These are phyloP conservation scores for Maniola hyperantus DNA, from an alignment of 2,888 invertebrate genomes.

Conservation along the genomic window DNA sequence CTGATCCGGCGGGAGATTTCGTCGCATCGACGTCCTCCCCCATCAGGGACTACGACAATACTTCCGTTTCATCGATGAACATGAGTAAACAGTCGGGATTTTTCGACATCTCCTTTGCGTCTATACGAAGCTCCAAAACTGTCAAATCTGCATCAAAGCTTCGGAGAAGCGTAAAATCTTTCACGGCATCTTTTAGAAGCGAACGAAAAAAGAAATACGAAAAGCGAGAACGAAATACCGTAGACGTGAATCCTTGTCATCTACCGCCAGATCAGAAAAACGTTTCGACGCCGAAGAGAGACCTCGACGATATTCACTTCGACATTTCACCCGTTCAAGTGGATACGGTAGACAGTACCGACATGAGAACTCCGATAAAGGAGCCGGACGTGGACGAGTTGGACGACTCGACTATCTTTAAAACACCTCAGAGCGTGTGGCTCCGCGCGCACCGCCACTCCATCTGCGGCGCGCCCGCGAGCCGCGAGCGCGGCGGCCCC, in stretches of 20 bases:
- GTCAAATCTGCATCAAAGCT: slow-evolving; percentile 76
- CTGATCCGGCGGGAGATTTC: slow-evolving; percentile 72
- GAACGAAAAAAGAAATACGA: slow-evolving; percentile 80
- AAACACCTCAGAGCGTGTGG: slow-evolving; percentile 73
- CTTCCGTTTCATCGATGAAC: slow-evolving; percentile 74
- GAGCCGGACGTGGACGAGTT: slow-evolving; percentile 61
- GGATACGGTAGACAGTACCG: slow-evolving; percentile 73
- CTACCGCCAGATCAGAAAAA: slow-evolving; percentile 61
- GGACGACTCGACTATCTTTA: slow-evolving; percentile 70
- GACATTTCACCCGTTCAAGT: slow-evolving; percentile 76
- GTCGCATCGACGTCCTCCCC: slow-evolving; percentile 76
- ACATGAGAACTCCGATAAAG: slow-evolving; percentile 56
- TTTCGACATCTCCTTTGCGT: slow-evolving; percentile 78
- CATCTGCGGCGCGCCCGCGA: slow-evolving; percentile 59
- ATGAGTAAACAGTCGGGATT: slow-evolving; percentile 78
- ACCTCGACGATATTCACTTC: slow-evolving; percentile 67
- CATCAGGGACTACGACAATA: slow-evolving; percentile 73
- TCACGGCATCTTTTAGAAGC: slow-evolving; percentile 79
- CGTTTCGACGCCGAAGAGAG: slow-evolving; percentile 67
- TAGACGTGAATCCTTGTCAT: slow-evolving; percentile 69
- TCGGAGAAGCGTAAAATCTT: slow-evolving; percentile 76
- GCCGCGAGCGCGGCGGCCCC: slow-evolving; percentile 51
- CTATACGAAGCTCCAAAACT: slow-evolving; percentile 71
- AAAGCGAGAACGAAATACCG: slow-evolving; percentile 71
- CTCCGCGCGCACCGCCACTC: slow-evolving; percentile 67